Evolutionary conservation across 2,797 vertebrate genomes (phyloP).

Genomic region (Pangasius macronema): DNA sequence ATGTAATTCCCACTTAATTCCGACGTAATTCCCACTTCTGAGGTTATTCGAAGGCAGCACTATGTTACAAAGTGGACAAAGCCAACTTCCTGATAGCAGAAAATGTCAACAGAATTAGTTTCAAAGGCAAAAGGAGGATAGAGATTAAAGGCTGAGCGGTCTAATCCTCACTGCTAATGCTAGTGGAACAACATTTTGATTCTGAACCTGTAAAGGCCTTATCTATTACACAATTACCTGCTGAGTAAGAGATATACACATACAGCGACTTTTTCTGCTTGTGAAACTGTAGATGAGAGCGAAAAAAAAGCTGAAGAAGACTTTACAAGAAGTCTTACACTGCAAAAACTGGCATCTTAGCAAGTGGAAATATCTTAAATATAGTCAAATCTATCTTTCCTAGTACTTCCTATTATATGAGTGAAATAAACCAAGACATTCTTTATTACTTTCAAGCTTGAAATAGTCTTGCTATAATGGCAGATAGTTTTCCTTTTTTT

Average conservation of each 20-base stretch:
- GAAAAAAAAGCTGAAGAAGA: background rate
- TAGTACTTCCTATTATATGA: background rate
- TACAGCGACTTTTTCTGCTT: background rate
- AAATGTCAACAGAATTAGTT: conserved; percentile 36
- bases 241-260: background rate
- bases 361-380: background rate
- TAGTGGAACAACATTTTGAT: background rate
- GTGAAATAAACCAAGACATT: background rate
- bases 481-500: background rate
- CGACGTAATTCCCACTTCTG: background rate
- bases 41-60: background rate
- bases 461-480: background rate
- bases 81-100: conserved; percentile 17
- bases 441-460: background rate
- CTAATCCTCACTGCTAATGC: conserved; percentile 10
- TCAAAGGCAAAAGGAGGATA: background rate
- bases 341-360: background rate
- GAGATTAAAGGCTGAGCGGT: conserved; percentile 1
- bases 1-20: background rate
- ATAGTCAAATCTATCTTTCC: background rate
- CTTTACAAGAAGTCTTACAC: background rate
- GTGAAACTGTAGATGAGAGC: background rate
- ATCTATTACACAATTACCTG: background rate
- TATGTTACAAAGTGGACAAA: conserved; percentile 16
- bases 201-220: background rate